These are phyloP conservation scores for Lagocephalus sceleratus DNA, from an alignment of 2,797 vertebrate species.

Conservation along the genomic window DNA sequence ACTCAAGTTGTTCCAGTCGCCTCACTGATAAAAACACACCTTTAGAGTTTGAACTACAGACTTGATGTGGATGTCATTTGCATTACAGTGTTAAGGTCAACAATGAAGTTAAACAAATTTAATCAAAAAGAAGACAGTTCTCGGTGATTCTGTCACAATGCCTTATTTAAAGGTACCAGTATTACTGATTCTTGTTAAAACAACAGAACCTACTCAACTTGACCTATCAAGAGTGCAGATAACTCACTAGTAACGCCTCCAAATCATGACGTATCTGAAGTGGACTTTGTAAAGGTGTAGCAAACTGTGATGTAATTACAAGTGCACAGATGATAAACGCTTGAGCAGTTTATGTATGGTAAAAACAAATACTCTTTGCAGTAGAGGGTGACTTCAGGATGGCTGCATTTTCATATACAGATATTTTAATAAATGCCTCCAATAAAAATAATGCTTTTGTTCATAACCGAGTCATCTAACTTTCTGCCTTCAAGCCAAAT, in stretches of 20 bases:
- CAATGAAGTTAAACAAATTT: neutral
- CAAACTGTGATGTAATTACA: conserved; percentile 19
- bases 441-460: neutral
- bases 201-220: conserved; percentile 1
- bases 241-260: conserved; percentile 27
- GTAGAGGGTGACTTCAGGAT: too few species aligned
- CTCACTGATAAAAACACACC: neutral
- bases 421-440: too few species aligned
- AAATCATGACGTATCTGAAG: neutral
- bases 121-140: neutral
- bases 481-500: neutral
- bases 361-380: too few species aligned
- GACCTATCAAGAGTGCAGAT: conserved; percentile 24
- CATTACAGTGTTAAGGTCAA: too few species aligned
- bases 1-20: too few species aligned
- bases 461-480: neutral
- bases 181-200: conserved; percentile 3
- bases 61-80: too few species aligned
- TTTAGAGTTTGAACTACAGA: neutral
- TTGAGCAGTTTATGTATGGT: conserved; percentile 3
- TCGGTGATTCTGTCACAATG: neutral
- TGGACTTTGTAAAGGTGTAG: conserved; percentile 55
- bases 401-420: neutral
- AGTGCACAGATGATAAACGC: conserved; percentile 28
- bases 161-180: neutral